Evolutionary conservation across 2,888 invertebrate genomes (phyloP).

Genomic region (Lepidochrysops patricia): DNA sequence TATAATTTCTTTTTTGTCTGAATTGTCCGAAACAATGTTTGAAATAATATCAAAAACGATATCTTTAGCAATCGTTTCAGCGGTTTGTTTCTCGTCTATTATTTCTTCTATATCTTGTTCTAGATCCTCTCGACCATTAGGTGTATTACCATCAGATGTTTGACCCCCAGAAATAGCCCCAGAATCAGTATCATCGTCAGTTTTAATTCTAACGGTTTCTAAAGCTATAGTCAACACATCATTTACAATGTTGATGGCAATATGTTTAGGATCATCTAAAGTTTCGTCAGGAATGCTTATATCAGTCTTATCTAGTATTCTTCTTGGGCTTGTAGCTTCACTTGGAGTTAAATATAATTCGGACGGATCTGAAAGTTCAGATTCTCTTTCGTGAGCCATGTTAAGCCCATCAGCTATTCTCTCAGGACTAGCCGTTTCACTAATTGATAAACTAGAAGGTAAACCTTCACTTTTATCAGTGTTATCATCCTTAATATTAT

Average conservation of each 20-base stretch:
- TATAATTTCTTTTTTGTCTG: conserved; percentile 24
- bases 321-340: conserved; percentile 72
- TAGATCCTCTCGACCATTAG: conserved; percentile 61
- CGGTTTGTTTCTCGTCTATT: conserved; percentile 44
- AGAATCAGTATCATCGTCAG: conserved; percentile 64
- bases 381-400: conserved; percentile 68
- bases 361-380: conserved; percentile 79
- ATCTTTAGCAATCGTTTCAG: conserved; percentile 52
- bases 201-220: conserved; percentile 57
- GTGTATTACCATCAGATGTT: conserved; percentile 64
- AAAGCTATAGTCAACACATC: conserved; percentile 64
- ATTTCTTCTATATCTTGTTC: conserved; percentile 61
- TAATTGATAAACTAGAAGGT: conserved; percentile 63
- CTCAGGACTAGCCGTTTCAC: conserved; percentile 66
- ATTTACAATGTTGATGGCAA: conserved; percentile 64
- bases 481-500: conserved; percentile 56
- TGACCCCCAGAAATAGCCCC: conserved; percentile 64
- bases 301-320: conserved; percentile 60
- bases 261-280: conserved; percentile 51
- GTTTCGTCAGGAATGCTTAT: conserved; percentile 37
- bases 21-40: conserved; percentile 40
- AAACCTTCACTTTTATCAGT: conserved; percentile 68
- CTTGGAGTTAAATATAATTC: conserved; percentile 81
- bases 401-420: conserved; percentile 53
- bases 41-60: conserved; percentile 51